Conservation (phyloP, 2,888 invertebrate genomes). For the Spilosoma lubricipeda region DNA sequence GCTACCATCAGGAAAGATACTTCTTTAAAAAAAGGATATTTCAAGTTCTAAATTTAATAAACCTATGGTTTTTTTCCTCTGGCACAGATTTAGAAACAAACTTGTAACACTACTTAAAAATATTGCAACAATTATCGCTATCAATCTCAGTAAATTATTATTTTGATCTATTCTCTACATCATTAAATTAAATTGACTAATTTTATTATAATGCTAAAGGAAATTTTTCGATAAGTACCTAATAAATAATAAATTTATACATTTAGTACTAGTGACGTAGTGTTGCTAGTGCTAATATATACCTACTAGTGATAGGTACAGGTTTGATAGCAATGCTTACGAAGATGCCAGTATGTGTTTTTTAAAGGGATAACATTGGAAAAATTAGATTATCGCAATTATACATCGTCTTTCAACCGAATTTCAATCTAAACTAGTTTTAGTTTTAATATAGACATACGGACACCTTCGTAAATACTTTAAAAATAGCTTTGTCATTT, state of each 20-base stretch:
- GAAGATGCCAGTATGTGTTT: conserved; percentile 38
- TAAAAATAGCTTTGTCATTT: conserved; percentile 38
- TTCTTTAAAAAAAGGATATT: background rate
- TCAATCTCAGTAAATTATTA: conserved; percentile 72
- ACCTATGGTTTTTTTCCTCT: conserved; percentile 35
- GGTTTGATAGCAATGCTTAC: conserved; percentile 23
- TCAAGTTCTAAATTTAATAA: conserved; percentile 9
- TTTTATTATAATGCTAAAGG: conserved; percentile 75
- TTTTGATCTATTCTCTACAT: conserved; percentile 58
- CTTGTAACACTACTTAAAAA: conserved; percentile 59
- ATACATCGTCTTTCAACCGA: background rate
- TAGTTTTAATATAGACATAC: conserved; percentile 15
- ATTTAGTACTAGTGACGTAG: conserved; percentile 58
- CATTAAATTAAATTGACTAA: conserved; percentile 76
- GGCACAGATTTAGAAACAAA: conserved; percentile 63
- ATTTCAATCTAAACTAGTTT: background rate
- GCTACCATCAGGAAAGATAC: background rate
- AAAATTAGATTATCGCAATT: background rate
- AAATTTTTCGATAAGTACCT: conserved; percentile 54
- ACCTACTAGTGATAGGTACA: conserved; percentile 20
- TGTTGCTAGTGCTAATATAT: conserved; percentile 45
- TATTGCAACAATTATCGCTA: conserved; percentile 71
- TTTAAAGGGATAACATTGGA: background rate
- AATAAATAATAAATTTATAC: conserved; percentile 53
- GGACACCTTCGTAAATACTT: conserved; percentile 38